A percentile compares a stretch with the other conserved stretches of the same genome.
Conservation (phyloP, 2,888 invertebrate genomes). For the Limnephilus marmoratus region DNA sequence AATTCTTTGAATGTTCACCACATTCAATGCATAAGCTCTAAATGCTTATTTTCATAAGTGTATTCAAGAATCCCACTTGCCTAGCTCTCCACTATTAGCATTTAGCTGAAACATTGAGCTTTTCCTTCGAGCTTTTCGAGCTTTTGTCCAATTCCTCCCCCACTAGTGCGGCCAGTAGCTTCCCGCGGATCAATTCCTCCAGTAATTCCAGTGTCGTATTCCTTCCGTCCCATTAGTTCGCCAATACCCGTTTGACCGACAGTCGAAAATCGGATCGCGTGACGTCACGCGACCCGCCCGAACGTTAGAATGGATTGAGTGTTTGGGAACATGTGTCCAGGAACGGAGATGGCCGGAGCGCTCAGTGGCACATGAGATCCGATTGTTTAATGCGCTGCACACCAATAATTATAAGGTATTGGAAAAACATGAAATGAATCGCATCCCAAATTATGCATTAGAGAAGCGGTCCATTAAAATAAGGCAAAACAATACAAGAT, state of each 20-base stretch:
- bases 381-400: constrained; percentile 5
- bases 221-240: constrained; percentile 64
- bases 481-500: background rate
- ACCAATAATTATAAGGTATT: background rate
- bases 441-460: background rate
- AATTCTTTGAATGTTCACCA: no score
- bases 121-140: background rate
- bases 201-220: constrained; percentile 52
- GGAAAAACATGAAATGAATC: background rate
- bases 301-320: constrained; percentile 39
- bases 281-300: constrained; percentile 61
- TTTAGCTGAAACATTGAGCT: no score
- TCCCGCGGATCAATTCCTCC: constrained; percentile 14
- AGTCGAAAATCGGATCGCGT: constrained; percentile 59
- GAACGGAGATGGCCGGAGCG: constrained; percentile 36
- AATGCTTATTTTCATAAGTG: no score
- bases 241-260: constrained; percentile 65
- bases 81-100: no score
- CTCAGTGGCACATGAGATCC: constrained; percentile 9
- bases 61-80: no score
- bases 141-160: background rate
- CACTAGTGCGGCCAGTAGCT: background rate
- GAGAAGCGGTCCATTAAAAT: background rate
- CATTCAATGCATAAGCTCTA: no score
- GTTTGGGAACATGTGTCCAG: constrained; percentile 50